These are phyloP conservation scores for Dreissena polymorpha DNA, from an alignment of 1,140 invertebrate species.

Conservation along the genomic window DNA sequence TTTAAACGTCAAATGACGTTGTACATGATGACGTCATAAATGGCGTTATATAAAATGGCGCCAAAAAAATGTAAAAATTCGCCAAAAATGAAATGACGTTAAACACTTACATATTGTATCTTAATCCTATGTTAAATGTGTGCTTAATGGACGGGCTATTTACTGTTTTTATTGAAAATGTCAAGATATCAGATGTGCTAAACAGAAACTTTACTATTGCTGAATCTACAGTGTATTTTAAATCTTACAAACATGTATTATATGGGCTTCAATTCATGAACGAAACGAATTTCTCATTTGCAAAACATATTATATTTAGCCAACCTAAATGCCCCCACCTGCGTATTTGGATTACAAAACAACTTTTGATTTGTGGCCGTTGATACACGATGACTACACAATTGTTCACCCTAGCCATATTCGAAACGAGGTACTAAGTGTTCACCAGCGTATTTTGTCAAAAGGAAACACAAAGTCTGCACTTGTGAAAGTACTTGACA, in stretches of 20 bases:
- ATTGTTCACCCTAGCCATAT: not conserved
- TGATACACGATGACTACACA: no score
- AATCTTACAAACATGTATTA: constrained; percentile 80
- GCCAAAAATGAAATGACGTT: no score
- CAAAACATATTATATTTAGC: constrained; percentile 67
- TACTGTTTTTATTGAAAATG: constrained; percentile 73
- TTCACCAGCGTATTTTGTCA: not conserved
- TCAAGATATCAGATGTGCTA: constrained; percentile 17
- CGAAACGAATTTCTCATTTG: constrained; percentile 74
- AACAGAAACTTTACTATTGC: constrained; percentile 73
- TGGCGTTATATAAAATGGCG: constrained; percentile 84
- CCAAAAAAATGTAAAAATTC: constrained; percentile 79
- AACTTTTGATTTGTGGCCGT: no score
- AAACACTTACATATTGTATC: no score
- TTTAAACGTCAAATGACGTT: no score
- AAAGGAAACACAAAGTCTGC: constrained; percentile 1
- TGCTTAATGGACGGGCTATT: constrained; percentile 63
- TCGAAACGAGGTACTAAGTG: not conserved
- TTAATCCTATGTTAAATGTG: no score
- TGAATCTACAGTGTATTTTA: constrained; percentile 80
- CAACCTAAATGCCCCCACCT: constrained; percentile 58
- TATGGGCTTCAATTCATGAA: constrained; percentile 74
- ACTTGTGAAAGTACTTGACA: constrained; percentile 1
- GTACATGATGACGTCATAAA: constrained; percentile 84
- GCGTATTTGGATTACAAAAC: no score